Evolutionary conservation across 2,113 vertebrate genomes (phyloP), one percentile per base, ranked within the genome.

Genomic region (Prinia subflava): DNA sequence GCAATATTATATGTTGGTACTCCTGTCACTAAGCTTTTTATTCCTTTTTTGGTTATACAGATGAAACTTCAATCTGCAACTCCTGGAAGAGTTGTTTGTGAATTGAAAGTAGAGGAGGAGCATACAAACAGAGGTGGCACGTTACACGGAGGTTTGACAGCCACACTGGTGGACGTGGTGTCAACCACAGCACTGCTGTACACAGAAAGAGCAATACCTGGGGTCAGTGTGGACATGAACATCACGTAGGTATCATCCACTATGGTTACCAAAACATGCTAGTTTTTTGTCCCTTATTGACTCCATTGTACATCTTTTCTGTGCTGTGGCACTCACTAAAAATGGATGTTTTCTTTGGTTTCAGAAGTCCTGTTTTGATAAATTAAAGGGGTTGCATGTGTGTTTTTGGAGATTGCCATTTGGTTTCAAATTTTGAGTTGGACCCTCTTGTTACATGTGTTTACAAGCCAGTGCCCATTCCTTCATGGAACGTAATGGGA

Each of bases 161-260:
- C 99, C 59, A 99, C 99, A 0, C 95, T 99, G 31, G 97, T 99
- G 39, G 99, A 99, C 30, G 56, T 91, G 24, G 96, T 99, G 76
- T 99, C 99, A 42, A 99, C 99, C 20, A 0, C 97, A 87, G 99
- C 99, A 0, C 97, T 99, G 85, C 30, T 99, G 37, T 83, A 98
- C 95, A 98, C 97, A 7, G 99, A 99, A 75, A 97, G 98, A 95
- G 98, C 97, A 44, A 6, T 23, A 1, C 98, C 99, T 0, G 99
- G 99, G 22, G 99, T 99, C 97, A 99, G 99, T 14, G 98, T 99
- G 50, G 99, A 99, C 85, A 99, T 99, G 98, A 99, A 99, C 83
- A 99, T 99, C 94, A 99, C 99, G 99, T 99, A 97, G 11, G 98
- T 98, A 97, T 90, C 78, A 84, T 30, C 53, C 59, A 75, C 37